Base-by-base conservation (phyloP, 2,113 vertebrate genomes). In the Picathartes gymnocephalus region DNA sequence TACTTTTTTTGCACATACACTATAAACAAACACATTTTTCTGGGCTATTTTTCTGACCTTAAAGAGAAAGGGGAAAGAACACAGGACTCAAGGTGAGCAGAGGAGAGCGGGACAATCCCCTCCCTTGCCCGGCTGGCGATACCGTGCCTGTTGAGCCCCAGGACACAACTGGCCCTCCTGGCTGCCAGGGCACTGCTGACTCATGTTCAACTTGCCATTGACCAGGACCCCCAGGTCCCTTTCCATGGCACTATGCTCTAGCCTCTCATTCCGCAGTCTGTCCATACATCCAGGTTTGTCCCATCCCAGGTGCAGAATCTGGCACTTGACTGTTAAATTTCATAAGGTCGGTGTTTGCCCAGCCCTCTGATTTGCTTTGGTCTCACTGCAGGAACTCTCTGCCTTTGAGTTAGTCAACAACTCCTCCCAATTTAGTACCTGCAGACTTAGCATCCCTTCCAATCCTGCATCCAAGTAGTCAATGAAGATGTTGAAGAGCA, bases 201-300 rank as follows among this genome's bases (percentile, higher is more conserved):
- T 31, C 17, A 7, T 4, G 1, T 31, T 15, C 53, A 51, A 4
- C 16, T 53, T 60, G 8, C 4, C 18, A n/a, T 2, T 0, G 0
- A 15, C 6, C 40, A 54, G 39, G 8, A 44, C 7, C 4, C 1
- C 4, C 9, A 47, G 9, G 24, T 13, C 6, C 23, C 14, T 40
- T 47, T 7, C 21, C 9, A 8, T 5, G 16, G 14, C 6, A 25
- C 24, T 40, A n/a, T n/a, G 24, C 20, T 61, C 54, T 21, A 47
- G 30, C 21, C 4, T 31, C 45, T 82, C 13, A 15, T 19, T 69
- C 17, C 16, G 20, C 28, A 68, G 13, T 31, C 21, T 30, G 11
- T 61, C 2, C 3, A 1, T 35, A 22, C 20, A 27, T 61, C n/a
- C 22, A 37, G 28, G 19, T 8, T 21, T 73, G 10, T 33, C 31